Conservation (phyloP, 2,113 vertebrate genomes). For the Rattus rattus region DNA sequence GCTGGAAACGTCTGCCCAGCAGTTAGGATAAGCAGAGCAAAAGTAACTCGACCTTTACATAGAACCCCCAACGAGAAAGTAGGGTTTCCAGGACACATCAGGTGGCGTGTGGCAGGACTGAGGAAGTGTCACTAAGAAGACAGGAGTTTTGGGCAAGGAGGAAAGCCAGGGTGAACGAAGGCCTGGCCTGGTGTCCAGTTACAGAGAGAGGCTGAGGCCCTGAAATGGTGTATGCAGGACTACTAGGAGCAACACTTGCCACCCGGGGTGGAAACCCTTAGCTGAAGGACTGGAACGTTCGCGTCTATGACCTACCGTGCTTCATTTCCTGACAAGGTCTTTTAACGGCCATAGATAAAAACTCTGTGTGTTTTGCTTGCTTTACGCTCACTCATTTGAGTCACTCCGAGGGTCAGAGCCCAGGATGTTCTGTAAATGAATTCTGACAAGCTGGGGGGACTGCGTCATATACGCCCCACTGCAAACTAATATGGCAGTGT, state of each 20-base stretch:
- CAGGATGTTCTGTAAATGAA: conserved; percentile 69
- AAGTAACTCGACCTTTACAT: background rate
- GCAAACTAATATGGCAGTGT: conserved; percentile 51
- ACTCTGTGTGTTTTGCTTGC: conserved; percentile 9
- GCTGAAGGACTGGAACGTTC: background rate
- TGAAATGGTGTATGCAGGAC: background rate
- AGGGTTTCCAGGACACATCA: background rate
- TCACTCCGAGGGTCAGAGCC: conserved; percentile 68
- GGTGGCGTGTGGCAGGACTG: background rate
- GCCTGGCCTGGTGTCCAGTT: background rate
- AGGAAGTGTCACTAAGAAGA: background rate
- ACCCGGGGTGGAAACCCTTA: background rate
- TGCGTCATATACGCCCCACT: background rate
- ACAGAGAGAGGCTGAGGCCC: background rate
- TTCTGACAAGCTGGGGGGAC: conserved; percentile 77
- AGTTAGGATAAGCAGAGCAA: background rate
- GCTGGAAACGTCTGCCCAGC: background rate
- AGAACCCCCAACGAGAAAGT: background rate
- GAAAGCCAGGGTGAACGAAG: rapidly evolving
- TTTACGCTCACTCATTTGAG: background rate
- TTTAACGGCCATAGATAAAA: background rate
- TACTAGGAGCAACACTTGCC: background rate
- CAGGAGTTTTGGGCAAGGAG: background rate
- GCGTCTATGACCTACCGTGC: background rate
- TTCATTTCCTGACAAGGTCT: background rate